Evolutionary conservation across 2,113 vertebrate genomes (phyloP).

Genomic region (Engraulis encrasicolus): DNA sequence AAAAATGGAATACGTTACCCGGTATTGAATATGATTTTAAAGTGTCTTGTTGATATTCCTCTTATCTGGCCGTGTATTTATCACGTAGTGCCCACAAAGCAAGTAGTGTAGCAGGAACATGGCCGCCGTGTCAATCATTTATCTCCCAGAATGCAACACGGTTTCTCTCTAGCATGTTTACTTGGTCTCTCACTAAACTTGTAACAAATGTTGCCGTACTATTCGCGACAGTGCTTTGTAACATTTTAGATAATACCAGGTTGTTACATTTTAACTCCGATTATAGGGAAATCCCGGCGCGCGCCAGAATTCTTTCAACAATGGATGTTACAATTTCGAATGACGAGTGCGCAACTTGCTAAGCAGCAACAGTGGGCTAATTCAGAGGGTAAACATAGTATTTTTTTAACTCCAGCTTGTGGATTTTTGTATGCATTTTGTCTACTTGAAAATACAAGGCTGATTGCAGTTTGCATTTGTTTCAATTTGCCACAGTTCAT

Average conservation of each 20-base stretch:
- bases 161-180: background rate
- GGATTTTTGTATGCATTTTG: no score
- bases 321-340: background rate
- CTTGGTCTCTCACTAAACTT: background rate
- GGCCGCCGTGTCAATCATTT: slow-evolving; percentile 16
- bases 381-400: no score
- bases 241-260: background rate
- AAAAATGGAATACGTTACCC: background rate
- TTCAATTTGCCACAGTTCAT: no score
- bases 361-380: no score
- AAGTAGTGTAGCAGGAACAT: slow-evolving; percentile 6
- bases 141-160: slow-evolving; percentile 12
- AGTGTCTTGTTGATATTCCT: background rate
- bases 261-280: background rate
- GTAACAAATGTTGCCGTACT: background rate
- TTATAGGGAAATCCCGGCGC: background rate
- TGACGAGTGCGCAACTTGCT: background rate
- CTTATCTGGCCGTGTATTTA: slow-evolving; percentile 12
- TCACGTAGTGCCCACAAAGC: slow-evolving; percentile 20
- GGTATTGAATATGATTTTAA: background rate
- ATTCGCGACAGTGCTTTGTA: background rate
- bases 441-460: no score
- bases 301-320: background rate
- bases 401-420: no score
- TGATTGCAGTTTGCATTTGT: no score